A percentile compares a stretch with the other conserved stretches of the same genome.
These are phyloP conservation scores for Orthonevra nobilis DNA, from an alignment of 2,888 invertebrate genomes.

Conservation along the genomic window DNA sequence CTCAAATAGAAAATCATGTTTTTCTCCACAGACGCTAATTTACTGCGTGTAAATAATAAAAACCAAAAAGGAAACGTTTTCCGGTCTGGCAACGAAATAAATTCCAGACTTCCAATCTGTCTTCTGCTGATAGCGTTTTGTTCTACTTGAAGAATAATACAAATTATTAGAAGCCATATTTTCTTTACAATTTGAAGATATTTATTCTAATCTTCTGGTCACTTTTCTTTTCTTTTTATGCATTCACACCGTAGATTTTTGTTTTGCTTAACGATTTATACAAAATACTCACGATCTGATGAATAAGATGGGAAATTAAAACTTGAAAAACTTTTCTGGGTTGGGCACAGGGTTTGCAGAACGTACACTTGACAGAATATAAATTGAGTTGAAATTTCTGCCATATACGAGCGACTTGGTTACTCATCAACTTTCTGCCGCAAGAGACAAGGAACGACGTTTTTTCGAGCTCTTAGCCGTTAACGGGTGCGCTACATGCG, in stretches of 20 bases:
- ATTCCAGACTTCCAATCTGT: slow-evolving; percentile 30
- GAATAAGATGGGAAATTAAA: slow-evolving; percentile 50
- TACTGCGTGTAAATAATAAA: slow-evolving; percentile 5
- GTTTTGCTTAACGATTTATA: too few relatives aligned
- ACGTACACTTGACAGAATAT: slow-evolving; percentile 70
- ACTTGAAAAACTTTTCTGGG: slow-evolving; percentile 69
- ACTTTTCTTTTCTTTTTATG: slow-evolving; percentile 1
- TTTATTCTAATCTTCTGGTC: slow-evolving; percentile 11
- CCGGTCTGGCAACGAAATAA: slow-evolving; percentile 21
- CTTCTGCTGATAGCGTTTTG: slow-evolving; percentile 50
- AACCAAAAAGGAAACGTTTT: slow-evolving; percentile 34
- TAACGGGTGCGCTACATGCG: slow-evolving; percentile 15
- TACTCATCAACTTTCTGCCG: slow-evolving; percentile 68
- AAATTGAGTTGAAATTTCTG: slow-evolving; percentile 58
- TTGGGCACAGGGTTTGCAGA: slow-evolving; percentile 68
- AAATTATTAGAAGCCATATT: slow-evolving; percentile 68
- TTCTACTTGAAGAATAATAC: slow-evolving; percentile 37
- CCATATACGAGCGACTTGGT: slow-evolving; percentile 61
- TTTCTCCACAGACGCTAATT: slow-evolving; percentile 31
- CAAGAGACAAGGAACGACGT: slow-evolving; percentile 36
- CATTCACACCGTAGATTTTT: too few relatives aligned
- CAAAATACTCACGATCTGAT: slow-evolving; percentile 59
- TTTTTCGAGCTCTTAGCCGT: slow-evolving; percentile 30
- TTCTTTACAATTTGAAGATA: slow-evolving; percentile 23
- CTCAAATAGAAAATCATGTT: too few relatives aligned